Conservation (phyloP, 2,797 vertebrate species). For the Streptopelia turtur region DNA sequence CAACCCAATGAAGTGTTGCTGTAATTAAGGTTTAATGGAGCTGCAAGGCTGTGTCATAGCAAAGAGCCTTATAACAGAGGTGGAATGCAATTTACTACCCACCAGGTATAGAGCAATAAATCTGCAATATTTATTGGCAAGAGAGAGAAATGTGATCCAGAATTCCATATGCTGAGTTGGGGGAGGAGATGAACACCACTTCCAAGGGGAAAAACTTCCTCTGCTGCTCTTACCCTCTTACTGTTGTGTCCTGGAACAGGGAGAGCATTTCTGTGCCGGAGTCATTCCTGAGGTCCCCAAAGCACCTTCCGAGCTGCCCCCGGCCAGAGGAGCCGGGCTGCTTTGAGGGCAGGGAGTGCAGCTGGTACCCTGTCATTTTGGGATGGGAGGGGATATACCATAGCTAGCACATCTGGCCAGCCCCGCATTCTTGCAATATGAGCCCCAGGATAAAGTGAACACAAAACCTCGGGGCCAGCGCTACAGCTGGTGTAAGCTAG, state of each 20-base stretch:
- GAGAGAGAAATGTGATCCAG: slow-evolving; percentile 74
- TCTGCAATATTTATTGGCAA: slow-evolving; percentile 78
- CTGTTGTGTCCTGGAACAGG: background rate
- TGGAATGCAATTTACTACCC: slow-evolving; percentile 78
- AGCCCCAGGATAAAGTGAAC: slow-evolving; percentile 51
- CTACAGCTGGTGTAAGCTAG: slow-evolving; percentile 44
- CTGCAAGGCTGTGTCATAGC: slow-evolving; percentile 70
- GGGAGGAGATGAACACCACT: slow-evolving; percentile 66
- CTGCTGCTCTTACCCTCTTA: background rate
- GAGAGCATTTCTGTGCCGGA: background rate
- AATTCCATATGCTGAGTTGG: slow-evolving; percentile 63
- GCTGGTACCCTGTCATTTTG: background rate
- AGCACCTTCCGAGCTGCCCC: background rate
- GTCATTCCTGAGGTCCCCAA: background rate
- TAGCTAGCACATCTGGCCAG: slow-evolving; percentile 63
- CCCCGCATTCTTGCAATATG: slow-evolving; percentile 57
- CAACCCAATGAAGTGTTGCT: slow-evolving; percentile 75
- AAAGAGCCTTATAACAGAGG: slow-evolving; percentile 77
- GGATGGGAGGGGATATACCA: background rate
- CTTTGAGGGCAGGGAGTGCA: background rate
- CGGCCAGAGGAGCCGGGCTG: background rate
- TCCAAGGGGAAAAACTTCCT: slow-evolving; percentile 41
- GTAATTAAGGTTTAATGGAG: slow-evolving; percentile 80
- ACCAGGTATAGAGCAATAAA: slow-evolving; percentile 66
- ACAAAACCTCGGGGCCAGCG: slow-evolving; percentile 32